These are phyloP conservation scores for Calameuta idolon DNA, from an alignment of 2,888 invertebrate genomes.

Conservation along the genomic window DNA sequence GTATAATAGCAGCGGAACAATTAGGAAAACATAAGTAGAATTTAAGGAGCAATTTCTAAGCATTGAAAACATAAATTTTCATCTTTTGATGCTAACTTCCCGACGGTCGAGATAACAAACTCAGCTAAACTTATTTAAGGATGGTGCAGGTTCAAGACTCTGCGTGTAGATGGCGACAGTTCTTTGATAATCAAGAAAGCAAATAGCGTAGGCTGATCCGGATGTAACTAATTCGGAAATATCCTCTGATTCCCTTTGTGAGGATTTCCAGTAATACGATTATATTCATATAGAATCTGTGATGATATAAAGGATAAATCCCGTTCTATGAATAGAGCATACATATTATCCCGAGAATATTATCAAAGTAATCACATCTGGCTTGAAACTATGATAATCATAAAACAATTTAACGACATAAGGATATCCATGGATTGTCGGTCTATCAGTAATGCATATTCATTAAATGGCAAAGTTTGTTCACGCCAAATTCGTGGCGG, in stretches of 20 bases:
- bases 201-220: not conserved
- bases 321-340: not conserved
- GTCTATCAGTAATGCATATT: not conserved
- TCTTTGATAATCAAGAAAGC: not conserved
- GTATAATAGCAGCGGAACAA: too few species aligned
- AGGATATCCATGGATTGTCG: not conserved
- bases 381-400: not conserved
- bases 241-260: not conserved
- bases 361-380: not conserved
- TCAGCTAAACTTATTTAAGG: not conserved
- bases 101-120: not conserved
- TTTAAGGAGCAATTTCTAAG: too few species aligned
- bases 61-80: too few species aligned
- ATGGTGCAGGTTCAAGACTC: not conserved
- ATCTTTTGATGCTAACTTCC: too few species aligned
- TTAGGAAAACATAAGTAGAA: too few species aligned
- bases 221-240: not conserved
- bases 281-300: not conserved
- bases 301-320: not conserved
- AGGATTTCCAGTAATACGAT: not conserved
- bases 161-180: not conserved
- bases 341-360: not conserved
- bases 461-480: not conserved
- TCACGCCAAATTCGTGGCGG: not conserved
- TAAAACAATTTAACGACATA: not conserved